These are phyloP conservation scores for Chrysochloris asiatica DNA, from an alignment of 2,113 vertebrate genomes.

Conservation along the genomic window DNA sequence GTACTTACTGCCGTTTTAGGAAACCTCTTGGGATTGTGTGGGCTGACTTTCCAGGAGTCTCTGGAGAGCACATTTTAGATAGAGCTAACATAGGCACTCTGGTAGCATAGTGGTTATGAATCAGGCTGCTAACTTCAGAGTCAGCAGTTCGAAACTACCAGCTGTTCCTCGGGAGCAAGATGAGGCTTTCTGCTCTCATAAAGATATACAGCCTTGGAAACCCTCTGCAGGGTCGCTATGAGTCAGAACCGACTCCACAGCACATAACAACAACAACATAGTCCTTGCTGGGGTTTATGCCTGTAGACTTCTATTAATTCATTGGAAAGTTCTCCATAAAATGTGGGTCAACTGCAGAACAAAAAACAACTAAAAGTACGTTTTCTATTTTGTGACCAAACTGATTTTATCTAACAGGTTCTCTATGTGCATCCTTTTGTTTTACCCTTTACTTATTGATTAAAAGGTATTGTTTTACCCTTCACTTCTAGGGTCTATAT, in stretches of 20 bases:
- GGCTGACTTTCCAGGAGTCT: background rate
- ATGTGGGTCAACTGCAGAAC: background rate
- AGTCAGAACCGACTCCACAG: too few species aligned
- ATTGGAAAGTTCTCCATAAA: background rate
- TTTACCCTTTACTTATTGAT: constrained; percentile 58
- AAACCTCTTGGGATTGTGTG: background rate
- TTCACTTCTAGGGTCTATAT: constrained; percentile 33
- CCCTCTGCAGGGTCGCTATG: too few species aligned
- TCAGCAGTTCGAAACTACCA: too few species aligned
- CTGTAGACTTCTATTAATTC: background rate
- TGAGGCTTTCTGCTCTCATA: too few species aligned
- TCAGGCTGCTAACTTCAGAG: too few species aligned
- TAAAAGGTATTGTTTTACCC: constrained; percentile 70
- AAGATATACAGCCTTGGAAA: too few species aligned
- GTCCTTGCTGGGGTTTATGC: background rate
- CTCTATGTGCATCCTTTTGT: constrained; percentile 6
- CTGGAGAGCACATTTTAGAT: background rate
- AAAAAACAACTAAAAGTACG: background rate
- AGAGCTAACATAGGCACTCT: background rate
- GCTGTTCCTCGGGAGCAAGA: too few species aligned
- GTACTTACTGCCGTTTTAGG: background rate
- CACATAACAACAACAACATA: too few species aligned
- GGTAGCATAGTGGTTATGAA: too few species aligned
- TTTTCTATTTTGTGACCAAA: too few species aligned
- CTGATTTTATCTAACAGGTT: too few species aligned